These are phyloP conservation scores for Muschampia plurimacula DNA, from an alignment of 2,888 invertebrate species.

Conservation along the genomic window DNA sequence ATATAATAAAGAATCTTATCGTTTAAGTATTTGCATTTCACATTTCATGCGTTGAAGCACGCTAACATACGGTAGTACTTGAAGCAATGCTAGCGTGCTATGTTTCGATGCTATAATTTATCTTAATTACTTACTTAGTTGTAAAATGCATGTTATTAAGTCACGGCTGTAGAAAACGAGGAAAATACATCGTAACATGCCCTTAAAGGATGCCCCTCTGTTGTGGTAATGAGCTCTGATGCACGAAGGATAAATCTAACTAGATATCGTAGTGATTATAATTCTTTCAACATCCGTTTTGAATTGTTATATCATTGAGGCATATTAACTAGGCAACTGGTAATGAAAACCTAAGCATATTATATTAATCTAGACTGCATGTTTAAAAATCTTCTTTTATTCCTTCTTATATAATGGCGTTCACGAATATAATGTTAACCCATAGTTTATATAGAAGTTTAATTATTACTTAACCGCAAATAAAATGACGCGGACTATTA, in stretches of 20 bases:
- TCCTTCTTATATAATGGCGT: no score
- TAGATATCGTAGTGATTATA: constrained; percentile 39
- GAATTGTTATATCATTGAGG: constrained; percentile 34
- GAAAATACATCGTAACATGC: constrained; percentile 59
- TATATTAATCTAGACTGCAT: neutral
- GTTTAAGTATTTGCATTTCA: no score
- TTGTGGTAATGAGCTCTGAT: constrained; percentile 33
- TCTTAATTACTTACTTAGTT: constrained; percentile 18
- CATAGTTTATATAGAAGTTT: no score
- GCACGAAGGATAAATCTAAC: constrained; percentile 37
- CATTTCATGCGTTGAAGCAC: no score
- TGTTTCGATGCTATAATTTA: constrained; percentile 20
- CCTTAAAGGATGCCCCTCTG: constrained; percentile 48
- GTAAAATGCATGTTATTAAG: constrained; percentile 47
- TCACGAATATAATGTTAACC: no score
- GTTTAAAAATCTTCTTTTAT: no score
- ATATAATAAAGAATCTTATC: no score
- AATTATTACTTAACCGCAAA: no score
- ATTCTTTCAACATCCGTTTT: constrained; percentile 38
- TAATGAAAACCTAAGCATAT: constrained; percentile 25
- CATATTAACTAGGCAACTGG: constrained; percentile 19
- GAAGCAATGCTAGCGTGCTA: neutral
- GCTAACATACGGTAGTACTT: no score
- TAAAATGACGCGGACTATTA: no score
- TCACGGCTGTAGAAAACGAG: constrained; percentile 72